Base-by-base conservation (phyloP, 2,113 vertebrate species). In the Mugil cephalus region DNA sequence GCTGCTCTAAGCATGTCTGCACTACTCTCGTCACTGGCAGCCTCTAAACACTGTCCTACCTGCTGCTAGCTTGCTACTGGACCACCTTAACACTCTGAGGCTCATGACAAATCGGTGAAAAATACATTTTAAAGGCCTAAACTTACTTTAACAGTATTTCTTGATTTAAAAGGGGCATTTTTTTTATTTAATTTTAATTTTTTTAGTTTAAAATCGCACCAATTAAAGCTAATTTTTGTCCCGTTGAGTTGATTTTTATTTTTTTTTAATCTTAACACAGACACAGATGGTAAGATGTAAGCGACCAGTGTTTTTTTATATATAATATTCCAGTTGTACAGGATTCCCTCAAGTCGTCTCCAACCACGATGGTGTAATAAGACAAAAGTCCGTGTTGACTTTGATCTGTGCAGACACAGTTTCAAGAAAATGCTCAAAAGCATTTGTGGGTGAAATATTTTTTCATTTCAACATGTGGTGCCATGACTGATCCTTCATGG, bases 51-150 rank as follows among this genome's bases (percentile, higher is more conserved):
- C 82, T 83, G 46, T 58, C 66, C 85, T 79, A 36, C 80, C 82
- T 84, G 74, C 63, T 80, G 77, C 79, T 88, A 69, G 62, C 79
- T 82, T 14, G 14, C 56, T 84, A 68, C 61, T 68, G 40, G 51
- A 87, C 59, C 82, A 72, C 51, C 69, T 43, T 21, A 39, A 68
- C 76, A 67, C 54, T 60, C n/a, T 56, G 83, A 93, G 88, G 87
- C 92, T 92, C 89, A 91, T 90, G 90, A 93, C 92, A 92, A 90
- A 80, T 51, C n/a, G n/a, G n/a, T n/a, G n/a, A n/a, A 34, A 15
- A 4, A 1, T 30, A 30, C 3, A 30, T 30, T 30, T 30, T 30
- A 30, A 30, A 30, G 24, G 5, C 24, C 24, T 30, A 30, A 30
- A 30, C 24, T 30, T n/a, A n/a, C n/a, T n/a, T n/a, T n/a, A n/a